Evolutionary conservation across 2,113 vertebrate species (phyloP).

Genomic region (Vulpes lagopus): DNA sequence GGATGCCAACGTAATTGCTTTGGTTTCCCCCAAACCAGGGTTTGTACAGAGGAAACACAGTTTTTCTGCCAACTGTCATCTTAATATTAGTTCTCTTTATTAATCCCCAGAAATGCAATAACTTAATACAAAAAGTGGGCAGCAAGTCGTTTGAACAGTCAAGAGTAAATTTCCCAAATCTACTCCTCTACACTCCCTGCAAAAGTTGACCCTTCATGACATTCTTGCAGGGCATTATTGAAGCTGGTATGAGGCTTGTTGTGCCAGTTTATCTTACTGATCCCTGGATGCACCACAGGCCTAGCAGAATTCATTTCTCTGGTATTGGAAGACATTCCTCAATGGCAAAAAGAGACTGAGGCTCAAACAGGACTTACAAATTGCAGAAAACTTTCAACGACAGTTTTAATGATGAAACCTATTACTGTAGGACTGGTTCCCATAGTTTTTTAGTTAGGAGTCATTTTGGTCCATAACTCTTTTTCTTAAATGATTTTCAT

Average conservation of each 20-base stretch:
- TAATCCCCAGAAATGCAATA: background rate
- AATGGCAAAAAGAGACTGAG: background rate
- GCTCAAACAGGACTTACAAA: background rate
- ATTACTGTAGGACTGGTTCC: slow-evolving; percentile 66
- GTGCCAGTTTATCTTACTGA: background rate
- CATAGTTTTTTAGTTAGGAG: slow-evolving; percentile 49
- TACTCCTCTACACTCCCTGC: background rate
- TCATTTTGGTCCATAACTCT: slow-evolving; percentile 38
- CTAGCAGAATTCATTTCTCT: background rate
- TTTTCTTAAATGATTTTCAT: slow-evolving; percentile 62
- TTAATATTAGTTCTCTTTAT: background rate
- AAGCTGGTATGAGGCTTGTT: background rate
- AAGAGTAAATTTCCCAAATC: background rate
- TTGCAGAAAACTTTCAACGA: slow-evolving; percentile 7
- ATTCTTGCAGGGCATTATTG: background rate
- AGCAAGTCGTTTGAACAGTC: background rate
- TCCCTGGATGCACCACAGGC: background rate
- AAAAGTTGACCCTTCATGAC: background rate
- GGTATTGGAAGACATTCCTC: background rate
- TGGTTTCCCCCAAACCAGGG: background rate
- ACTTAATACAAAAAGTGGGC: slow-evolving; percentile 53
- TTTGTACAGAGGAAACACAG: background rate
- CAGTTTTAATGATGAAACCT: slow-evolving; percentile 66
- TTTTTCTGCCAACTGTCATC: background rate
- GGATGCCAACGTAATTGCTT: background rate